Percentiles rank a stretch among this genome's conserved stretches.
Conservation (phyloP, 2,797 vertebrate species). For the Cossypha dichroa region DNA sequence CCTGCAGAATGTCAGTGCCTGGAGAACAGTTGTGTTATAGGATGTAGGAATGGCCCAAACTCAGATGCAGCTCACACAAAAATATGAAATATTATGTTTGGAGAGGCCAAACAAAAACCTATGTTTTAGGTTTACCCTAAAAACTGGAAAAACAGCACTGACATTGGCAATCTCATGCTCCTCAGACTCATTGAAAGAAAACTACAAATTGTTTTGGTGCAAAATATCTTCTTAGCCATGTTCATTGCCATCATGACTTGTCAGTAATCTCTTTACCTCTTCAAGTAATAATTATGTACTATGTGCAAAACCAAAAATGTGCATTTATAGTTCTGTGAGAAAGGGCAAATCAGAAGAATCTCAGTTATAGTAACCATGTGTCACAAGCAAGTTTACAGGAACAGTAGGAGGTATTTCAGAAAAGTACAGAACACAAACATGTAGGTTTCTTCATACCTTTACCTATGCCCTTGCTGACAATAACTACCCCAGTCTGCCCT, state of each 20-base stretch:
- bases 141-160: neutral
- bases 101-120: neutral
- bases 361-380: neutral
- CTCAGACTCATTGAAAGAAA: neutral
- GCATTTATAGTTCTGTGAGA: neutral
- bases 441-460: neutral
- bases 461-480: neutral
- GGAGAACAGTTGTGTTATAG: neutral
- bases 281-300: neutral
- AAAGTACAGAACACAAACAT: neutral
- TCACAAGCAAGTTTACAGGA: neutral
- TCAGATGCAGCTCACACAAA: neutral
- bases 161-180: neutral
- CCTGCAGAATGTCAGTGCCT: neutral
- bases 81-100: neutral
- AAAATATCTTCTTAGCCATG: neutral
- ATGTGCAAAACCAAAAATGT: neutral
- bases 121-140: too few relatives aligned
- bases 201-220: neutral
- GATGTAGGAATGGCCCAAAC: neutral
- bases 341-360: neutral
- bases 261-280: neutral
- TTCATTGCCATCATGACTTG: rapidly evolving
- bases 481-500: neutral
- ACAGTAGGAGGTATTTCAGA: neutral